Conservation (phyloP, 2,888 invertebrate species). For the Eledone cirrhosa region DNA sequence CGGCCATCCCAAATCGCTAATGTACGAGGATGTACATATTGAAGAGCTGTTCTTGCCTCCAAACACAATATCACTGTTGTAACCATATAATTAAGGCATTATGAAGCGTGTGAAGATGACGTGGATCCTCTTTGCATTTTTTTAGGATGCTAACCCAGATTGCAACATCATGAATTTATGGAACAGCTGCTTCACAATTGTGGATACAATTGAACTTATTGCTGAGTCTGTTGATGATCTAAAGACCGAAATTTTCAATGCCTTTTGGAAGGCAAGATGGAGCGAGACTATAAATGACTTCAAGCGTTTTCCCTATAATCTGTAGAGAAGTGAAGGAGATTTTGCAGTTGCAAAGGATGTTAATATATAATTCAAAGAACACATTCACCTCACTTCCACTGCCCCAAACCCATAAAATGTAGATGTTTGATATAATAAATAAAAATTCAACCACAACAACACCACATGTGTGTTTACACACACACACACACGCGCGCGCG, state of each 20-base stretch:
- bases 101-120: too few relatives aligned
- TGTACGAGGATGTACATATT: too few relatives aligned
- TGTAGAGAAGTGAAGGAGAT: not conserved
- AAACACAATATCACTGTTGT: not conserved
- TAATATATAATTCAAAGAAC: not conserved
- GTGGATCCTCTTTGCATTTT: not conserved
- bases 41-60: too few relatives aligned
- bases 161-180: not conserved
- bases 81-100: too few relatives aligned
- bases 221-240: not conserved
- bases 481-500: too few relatives aligned
- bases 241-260: not conserved
- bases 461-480: too few relatives aligned
- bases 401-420: too few relatives aligned
- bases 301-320: not conserved
- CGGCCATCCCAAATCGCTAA: too few relatives aligned
- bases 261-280: not conserved
- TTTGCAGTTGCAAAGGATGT: not conserved
- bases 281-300: not conserved
- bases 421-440: too few relatives aligned
- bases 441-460: too few relatives aligned
- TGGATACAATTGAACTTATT: not conserved
- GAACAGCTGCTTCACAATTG: not conserved
- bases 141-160: conserved; percentile 5
- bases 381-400: too few relatives aligned